These are phyloP conservation scores for Drosophila anceps DNA, from an alignment of 2,888 invertebrate species.

Conservation along the genomic window DNA sequence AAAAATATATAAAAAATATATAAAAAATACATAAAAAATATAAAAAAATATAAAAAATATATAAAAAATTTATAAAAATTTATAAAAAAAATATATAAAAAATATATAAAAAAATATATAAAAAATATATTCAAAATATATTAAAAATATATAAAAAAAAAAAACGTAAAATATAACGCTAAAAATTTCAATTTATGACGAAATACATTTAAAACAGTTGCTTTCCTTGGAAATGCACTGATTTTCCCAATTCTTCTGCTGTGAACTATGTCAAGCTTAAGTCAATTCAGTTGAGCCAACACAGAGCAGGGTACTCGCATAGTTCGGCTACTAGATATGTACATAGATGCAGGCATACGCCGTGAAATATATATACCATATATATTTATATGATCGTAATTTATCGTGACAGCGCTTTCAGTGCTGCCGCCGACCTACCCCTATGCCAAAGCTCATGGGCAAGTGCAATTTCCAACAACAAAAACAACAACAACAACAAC, in stretches of 20 bases:
- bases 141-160: too few relatives aligned
- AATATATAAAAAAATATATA: too few relatives aligned
- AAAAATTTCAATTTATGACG: too few relatives aligned
- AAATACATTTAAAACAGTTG: too few relatives aligned
- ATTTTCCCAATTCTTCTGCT: not conserved
- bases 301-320: not conserved
- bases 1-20: too few relatives aligned
- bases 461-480: conserved; percentile 51
- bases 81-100: too few relatives aligned
- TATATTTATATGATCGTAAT: conserved; percentile 1
- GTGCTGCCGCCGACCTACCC: conserved; percentile 62
- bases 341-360: not conserved
- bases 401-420: conserved; percentile 9
- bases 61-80: too few relatives aligned
- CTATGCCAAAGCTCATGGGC: conserved; percentile 60
- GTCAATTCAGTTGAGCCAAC: not conserved
- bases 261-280: not conserved
- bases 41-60: too few relatives aligned
- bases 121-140: too few relatives aligned
- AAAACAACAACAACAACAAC: conserved; percentile 11
- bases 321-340: not conserved
- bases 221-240: not conserved
- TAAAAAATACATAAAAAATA: too few relatives aligned
- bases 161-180: too few relatives aligned
- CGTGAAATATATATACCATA: not conserved